A percentile compares a stretch with the other conserved stretches of the same genome.
Evolutionary conservation across 2,113 vertebrate species (phyloP).

Genomic region (Hoplias malabaricus): DNA sequence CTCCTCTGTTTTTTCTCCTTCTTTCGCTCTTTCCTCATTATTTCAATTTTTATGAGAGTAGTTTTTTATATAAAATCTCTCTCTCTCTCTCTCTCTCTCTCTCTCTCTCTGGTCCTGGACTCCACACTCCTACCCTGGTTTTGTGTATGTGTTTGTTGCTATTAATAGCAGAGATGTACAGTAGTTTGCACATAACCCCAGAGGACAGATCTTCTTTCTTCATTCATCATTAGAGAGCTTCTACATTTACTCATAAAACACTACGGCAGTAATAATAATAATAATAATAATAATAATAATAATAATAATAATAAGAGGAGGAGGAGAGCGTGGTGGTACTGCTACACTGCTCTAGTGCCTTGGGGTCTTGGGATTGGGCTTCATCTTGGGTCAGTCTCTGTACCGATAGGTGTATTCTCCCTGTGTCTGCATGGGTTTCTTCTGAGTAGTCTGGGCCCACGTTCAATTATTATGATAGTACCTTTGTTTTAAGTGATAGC

Average conservation of each 20-base stretch:
- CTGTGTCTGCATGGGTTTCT: too few relatives aligned
- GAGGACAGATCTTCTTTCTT: background rate
- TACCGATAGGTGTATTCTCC: too few relatives aligned
- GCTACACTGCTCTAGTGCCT: too few relatives aligned
- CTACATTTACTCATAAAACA: constrained; percentile 10
- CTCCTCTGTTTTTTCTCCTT: constrained; percentile 68
- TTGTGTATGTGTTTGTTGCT: constrained; percentile 4
- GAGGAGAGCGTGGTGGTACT: too few relatives aligned
- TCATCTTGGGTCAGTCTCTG: too few relatives aligned
- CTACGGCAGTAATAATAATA: background rate
- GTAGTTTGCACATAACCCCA: constrained; percentile 9
- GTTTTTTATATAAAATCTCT: background rate
- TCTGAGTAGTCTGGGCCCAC: too few relatives aligned
- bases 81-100: constrained; percentile 11
- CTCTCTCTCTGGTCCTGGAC: constrained; percentile 6
- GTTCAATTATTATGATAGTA: too few relatives aligned
- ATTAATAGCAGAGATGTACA: constrained; percentile 34
- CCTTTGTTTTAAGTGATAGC: too few relatives aligned
- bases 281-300: too few relatives aligned
- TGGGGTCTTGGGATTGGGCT: too few relatives aligned
- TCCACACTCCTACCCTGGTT: background rate
- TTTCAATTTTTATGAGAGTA: constrained; percentile 50
- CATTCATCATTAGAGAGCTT: constrained; percentile 19
- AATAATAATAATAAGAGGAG: too few relatives aligned
- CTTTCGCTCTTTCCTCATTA: constrained; percentile 75